Evolutionary conservation across 1,140 invertebrate species (phyloP), one percentile per base, ranked within the genome.

Genomic region (Drosophila biarmipes): DNA sequence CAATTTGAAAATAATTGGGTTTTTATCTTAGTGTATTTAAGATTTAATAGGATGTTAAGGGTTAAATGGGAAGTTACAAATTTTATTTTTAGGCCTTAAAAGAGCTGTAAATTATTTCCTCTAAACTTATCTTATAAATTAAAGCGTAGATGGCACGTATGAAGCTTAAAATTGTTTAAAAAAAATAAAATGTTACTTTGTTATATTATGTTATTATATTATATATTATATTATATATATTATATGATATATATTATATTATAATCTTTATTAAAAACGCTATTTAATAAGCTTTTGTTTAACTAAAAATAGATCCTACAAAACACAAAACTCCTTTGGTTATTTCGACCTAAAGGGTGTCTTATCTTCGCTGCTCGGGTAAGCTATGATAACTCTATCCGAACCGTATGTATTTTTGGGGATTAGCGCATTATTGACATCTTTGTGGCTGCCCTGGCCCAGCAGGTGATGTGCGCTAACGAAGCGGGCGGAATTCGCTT

Each of bases 401-500:
- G 15, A 19, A 69, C n/a, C 21, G 37, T 37, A 27, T 21, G 40
- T 71, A 48, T 71, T 69, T 64, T 71, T 48, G 67, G 62, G 45
- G 73, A 75, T 76, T 76, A 76, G 73, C 61, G 61, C 53, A 67
- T 57, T 57, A 67, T 68, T 76, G 72, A 76, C 73, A 76, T 75
- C 54, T 67, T 52, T 51, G 46, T 57, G 14, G 69, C 34, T 40
- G 71, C 21, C 42, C 14, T 17, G 42, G 59, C 72, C 61, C 72
- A 75, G 72, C 72, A 75, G 72, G 72, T 75, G 61, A 64, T 76
- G 67, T 72, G 68, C 79, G 68, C 79, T 89, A 89, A 87, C 67
- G 82, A 86, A 86, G 82, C 82, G 82, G 82, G 82, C 78, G 74
- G 78, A 86, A 64, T 86, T 80, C 5, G 49, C 64, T 71, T 71